Conservation (phyloP, 1,140 invertebrate genomes). For the Lepidurus packardi region DNA sequence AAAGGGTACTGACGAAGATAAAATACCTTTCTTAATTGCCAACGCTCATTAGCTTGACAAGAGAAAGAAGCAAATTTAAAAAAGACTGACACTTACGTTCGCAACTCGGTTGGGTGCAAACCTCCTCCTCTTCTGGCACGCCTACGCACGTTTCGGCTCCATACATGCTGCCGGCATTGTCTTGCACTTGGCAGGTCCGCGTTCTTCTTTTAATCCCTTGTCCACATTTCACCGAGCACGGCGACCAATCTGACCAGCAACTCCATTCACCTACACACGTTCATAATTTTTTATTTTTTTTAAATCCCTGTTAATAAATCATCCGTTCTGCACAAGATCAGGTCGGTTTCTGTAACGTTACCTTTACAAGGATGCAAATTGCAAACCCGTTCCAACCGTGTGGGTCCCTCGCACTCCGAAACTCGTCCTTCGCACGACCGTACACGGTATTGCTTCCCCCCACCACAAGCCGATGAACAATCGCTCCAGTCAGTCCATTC, state of each 20-base stretch:
- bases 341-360: neutral
- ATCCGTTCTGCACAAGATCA: neutral
- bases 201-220: conserved; percentile 56
- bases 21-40: conserved; percentile 22
- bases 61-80: conserved; percentile 3
- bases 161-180: conserved; percentile 45
- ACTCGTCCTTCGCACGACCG: conserved; percentile 29
- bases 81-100: conserved; percentile 46
- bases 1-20: conserved; percentile 26
- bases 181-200: conserved; percentile 50
- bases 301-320: neutral
- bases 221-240: conserved; percentile 68
- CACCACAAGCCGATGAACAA: conserved; percentile 28
- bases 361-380: conserved; percentile 33
- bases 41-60: neutral
- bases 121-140: conserved; percentile 43
- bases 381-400: conserved; percentile 29
- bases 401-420: conserved; percentile 32
- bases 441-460: conserved; percentile 27
- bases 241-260: conserved; percentile 75
- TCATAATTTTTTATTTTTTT: too few species aligned
- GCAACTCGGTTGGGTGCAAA: conserved; percentile 57
- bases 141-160: conserved; percentile 51
- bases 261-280: conserved; percentile 60
- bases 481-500: conserved; percentile 33